These are phyloP conservation scores for Cavia porcellus DNA, from an alignment of 2,113 vertebrate species.

Conservation along the genomic window DNA sequence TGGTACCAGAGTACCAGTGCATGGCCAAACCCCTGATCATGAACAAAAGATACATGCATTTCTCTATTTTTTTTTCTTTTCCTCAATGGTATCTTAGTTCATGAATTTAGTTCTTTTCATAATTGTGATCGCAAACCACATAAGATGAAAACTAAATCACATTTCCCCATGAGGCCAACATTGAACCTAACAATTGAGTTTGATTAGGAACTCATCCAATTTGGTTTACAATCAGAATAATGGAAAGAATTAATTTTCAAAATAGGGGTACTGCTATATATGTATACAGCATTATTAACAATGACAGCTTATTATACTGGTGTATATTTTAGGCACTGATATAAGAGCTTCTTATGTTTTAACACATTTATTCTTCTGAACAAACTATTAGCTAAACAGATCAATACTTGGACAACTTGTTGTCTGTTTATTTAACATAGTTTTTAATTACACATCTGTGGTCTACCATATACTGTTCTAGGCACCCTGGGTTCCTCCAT, in stretches of 20 bases:
- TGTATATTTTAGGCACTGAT: neutral
- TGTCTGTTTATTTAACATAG: neutral
- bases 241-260: neutral
- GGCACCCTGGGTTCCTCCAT: neutral
- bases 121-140: neutral
- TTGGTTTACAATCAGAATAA: neutral
- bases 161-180: neutral
- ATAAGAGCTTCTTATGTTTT: neutral
- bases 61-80: neutral
- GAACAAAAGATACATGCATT: neutral
- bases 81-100: neutral
- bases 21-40: neutral
- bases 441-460: neutral
- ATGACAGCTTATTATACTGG: neutral
- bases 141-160: neutral
- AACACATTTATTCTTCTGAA: neutral
- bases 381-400: neutral
- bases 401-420: neutral
- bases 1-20: too few species aligned
- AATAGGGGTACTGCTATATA: neutral
- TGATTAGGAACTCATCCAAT: neutral
- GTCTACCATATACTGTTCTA: neutral
- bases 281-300: fast-evolving
- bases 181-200: neutral
- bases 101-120: neutral